Percentiles rank a stretch among this genome's conserved stretches.
Evolutionary conservation across 2,888 invertebrate species (phyloP).

Genomic region (Venusia cambrica): DNA sequence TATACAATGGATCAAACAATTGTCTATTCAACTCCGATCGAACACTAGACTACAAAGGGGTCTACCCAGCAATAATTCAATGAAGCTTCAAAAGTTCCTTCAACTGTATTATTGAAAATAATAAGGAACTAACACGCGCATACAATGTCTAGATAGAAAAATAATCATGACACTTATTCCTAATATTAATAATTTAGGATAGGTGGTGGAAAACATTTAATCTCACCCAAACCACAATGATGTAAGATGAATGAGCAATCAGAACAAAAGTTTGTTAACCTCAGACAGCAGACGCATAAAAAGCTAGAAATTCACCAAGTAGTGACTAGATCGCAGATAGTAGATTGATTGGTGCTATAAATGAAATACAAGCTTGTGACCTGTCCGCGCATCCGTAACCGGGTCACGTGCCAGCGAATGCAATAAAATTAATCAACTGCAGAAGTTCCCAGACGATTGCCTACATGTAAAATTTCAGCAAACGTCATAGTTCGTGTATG

Average conservation of each 20-base stretch:
- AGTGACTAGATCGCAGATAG: constrained; percentile 72
- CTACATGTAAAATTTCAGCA: constrained; percentile 46
- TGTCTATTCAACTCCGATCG: constrained; percentile 44
- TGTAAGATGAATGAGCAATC: constrained; percentile 79
- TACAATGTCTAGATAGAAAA: constrained; percentile 46
- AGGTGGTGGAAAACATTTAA: constrained; percentile 59
- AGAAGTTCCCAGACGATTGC: constrained; percentile 40
- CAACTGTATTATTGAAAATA: constrained; percentile 28
- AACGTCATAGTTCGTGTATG: constrained; percentile 33
- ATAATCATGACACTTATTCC: constrained; percentile 48
- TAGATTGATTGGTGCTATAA: constrained; percentile 76
- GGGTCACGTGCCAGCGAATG: constrained; percentile 56
- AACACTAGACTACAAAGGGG: constrained; percentile 47
- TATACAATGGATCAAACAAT: constrained; percentile 58
- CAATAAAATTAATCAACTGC: constrained; percentile 60
- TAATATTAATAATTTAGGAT: too few species aligned
- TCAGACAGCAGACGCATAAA: constrained; percentile 73
- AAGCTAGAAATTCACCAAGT: constrained; percentile 71
- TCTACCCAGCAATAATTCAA: constrained; percentile 36
- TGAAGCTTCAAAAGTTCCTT: constrained; percentile 34
- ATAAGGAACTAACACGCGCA: constrained; percentile 41
- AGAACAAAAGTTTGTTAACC: constrained; percentile 73
- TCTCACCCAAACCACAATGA: constrained; percentile 67
- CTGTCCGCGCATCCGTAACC: constrained; percentile 56
- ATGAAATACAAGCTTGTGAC: constrained; percentile 66